Evolutionary conservation across 1,140 invertebrate genomes (phyloP), one percentile per base, ranked within the genome.

Genomic region (Solen grandis): DNA sequence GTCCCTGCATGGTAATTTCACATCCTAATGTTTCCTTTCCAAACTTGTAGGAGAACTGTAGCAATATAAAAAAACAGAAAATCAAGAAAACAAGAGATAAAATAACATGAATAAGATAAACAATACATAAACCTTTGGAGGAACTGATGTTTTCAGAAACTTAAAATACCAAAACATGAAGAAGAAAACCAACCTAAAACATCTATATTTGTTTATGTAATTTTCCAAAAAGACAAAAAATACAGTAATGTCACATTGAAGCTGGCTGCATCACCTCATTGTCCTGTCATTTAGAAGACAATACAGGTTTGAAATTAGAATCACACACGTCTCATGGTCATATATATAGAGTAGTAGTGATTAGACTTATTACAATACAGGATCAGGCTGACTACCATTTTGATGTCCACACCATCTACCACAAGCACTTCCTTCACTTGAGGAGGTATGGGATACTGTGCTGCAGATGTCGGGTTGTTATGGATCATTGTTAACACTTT

Each of bases 11-110:
- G 54, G 41, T 76, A 3, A 76, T 27, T 1, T 27, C 66, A 25
- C 74, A 29, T 5, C 74, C 74, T 52, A 76, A 57, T 1, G 57
- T 52, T 29, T 76, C 74, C 27, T 54, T 54, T 2, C 60, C 60
- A 35, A 70, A 2, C 31, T 70, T 54, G 27, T 55, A 36, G 3
- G n/a, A 50, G 22, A 50, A n/a, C 60, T 63, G 31, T 19, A 60
- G 4, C 4, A 31, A 60, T 60, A 22, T 5, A 57, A 22, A 22
- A 57, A 57, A 57, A 57, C 55, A 13, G 55, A 25, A 31, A 31
- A 31, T 31, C 25, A 55, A 55, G 52, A 3, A 55, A 55, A 19
- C 27, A 13, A 29, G 3, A 29, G 4, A 2, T 29, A 31, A 13
- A 60, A 13, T 29, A 2, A 5, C n/a, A 60, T 60, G 19, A 14